phyloP scores from a whole-genome alignment of 2,113 vertebrate species.

The Raja brachyura region DNA sequence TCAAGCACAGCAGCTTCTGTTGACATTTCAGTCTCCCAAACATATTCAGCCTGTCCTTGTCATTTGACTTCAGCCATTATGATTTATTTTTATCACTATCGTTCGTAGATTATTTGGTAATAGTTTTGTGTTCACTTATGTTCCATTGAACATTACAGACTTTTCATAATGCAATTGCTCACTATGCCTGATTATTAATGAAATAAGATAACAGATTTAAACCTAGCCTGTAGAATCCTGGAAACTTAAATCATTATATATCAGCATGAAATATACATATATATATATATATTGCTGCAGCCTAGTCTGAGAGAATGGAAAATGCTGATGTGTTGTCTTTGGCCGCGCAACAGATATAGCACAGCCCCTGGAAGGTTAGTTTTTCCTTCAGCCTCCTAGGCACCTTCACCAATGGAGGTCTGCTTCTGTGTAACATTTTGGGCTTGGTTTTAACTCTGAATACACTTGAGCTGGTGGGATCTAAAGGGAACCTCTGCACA shows the following conservation, averaged over 20 bases:
- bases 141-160: not conserved
- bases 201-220: not conserved
- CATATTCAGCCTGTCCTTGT: not conserved
- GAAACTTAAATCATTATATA: not conserved
- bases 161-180: not conserved
- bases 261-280: not conserved
- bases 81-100: not conserved
- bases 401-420: not conserved
- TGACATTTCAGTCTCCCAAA: not conserved
- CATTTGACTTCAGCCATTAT: not conserved
- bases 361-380: not conserved
- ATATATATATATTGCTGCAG: slow-evolving; percentile 4
- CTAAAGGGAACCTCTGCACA: not conserved
- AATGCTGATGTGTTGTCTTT: slow-evolving; percentile 1
- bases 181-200: not conserved
- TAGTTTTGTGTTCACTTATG: not conserved
- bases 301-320: slow-evolving; percentile 17
- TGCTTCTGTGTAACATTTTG: not conserved
- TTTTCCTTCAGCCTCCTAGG: not conserved
- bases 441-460: not conserved
- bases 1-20: not conserved
- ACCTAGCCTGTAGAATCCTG: not conserved
- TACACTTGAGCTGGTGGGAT: too few relatives aligned
- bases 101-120: not conserved
- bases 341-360: not conserved